Base-by-base conservation (phyloP, 1,140 invertebrate genomes). In the Zaprionus gabonicus region DNA sequence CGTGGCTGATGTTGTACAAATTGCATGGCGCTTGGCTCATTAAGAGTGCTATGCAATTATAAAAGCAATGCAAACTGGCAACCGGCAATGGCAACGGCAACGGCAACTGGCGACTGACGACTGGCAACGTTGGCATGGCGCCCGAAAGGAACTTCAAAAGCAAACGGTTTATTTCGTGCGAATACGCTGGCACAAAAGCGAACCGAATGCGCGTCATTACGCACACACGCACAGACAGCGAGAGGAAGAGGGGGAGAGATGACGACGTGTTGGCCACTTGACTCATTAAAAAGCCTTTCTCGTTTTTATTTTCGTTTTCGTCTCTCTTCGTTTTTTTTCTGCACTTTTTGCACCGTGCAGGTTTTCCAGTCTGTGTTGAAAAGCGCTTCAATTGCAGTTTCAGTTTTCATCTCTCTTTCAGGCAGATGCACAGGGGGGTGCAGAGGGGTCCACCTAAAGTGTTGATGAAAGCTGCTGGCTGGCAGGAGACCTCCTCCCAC, bases 331-430 rank as follows among this genome's bases (percentile, higher is more conserved):
- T 44, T 49, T 51, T 53, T 44, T 44, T 9, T 53, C 10, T 57
- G 31, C 31, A 34, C 38, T n/a, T 44, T 59, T 62, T 75, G 60
- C 78, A 49, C 53, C 44, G 74, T 78, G 44, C 28, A 55, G 31
- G 66, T 64, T 60, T 49, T 57, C 27, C 56, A 57, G 60, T 63
- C 70, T 62, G 34, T 55, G 57, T 36, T 80, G 72, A 72, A 84
- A 81, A 85, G 78, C 84, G 84, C 81, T 88, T 87, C 84, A 87
- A 88, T 88, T 90, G 85, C 78, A 80, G 78, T 85, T 88, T 88
- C 85, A 90, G 81, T 77, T 90, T 88, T 72, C 85, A 84, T 76
- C 75, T 85, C 81, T 69, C 74, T 82, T 82, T 76, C 74, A 49
- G 64, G 71, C 72, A 63, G 41, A 13, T 23, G 23, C 23, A 25